phyloP scores from a whole-genome alignment of 1,140 invertebrate species.

The Rhagoletis pomonella region DNA sequence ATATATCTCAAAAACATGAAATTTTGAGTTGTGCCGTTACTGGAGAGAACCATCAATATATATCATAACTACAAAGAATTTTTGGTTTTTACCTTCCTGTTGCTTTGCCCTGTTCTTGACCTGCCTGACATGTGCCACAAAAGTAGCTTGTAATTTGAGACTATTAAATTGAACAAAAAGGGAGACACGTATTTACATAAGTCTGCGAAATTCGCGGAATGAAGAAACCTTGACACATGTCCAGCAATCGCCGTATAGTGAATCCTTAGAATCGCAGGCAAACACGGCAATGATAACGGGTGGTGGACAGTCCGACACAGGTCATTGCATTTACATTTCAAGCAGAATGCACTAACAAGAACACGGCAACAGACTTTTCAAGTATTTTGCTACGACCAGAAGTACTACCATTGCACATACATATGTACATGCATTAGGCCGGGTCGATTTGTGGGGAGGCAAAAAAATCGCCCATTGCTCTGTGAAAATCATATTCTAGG shows the following conservation, averaged over 20 bases:
- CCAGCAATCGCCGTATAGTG: neutral
- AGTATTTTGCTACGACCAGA: neutral
- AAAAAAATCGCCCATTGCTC: too few relatives aligned
- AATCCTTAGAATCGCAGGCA: slow-evolving; percentile 20
- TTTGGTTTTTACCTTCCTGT: neutral
- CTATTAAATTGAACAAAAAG: neutral
- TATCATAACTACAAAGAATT: too few relatives aligned
- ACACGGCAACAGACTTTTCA: neutral
- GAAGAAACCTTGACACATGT: neutral
- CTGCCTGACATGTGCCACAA: neutral
- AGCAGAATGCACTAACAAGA: neutral
- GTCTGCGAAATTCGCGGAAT: neutral
- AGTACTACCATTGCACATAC: neutral
- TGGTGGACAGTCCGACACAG: neutral
- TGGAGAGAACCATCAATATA: too few relatives aligned
- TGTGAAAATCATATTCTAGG: too few relatives aligned
- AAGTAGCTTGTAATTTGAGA: slow-evolving; percentile 1
- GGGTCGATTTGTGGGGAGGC: too few relatives aligned
- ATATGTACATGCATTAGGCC: too few relatives aligned
- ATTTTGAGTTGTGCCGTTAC: too few relatives aligned
- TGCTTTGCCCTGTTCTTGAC: slow-evolving; percentile 17
- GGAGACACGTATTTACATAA: neutral
- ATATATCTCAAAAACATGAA: too few relatives aligned
- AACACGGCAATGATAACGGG: neutral
- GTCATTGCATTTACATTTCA: slow-evolving; percentile 19